Base-by-base conservation (phyloP, 2,888 invertebrate species). In the Drosophila meridiana region DNA sequence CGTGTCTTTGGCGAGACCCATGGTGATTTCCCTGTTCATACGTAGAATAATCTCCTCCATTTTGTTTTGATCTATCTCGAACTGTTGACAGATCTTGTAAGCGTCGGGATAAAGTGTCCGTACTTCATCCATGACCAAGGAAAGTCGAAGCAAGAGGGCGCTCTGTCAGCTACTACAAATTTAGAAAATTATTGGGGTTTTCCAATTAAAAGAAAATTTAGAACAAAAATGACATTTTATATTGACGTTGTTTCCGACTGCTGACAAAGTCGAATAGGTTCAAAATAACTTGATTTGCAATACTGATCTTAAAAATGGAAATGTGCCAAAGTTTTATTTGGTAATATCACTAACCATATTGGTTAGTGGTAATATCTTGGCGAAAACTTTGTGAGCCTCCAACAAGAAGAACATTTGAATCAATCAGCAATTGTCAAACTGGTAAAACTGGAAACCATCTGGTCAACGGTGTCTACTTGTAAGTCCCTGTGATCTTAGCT, bases 1-100 rank as follows among this genome's bases (percentile, higher is more conserved):
- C 9, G 96, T 96, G 34, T 95, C 95, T 90, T 95, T 96, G 14
- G 94, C 94, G 45, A 99, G 94, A 9, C 99, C 99, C 90, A 95
- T 95, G 42, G 96, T 93, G 69, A 98, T 94, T 90, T 97, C 97
- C 45, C 95, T 94, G 77, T 95, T 94, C 81, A 98, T 95, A 76
- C 95, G 94, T 62, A 94, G 94, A 95, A 96, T 96, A 69, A 98
- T 95, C 92, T 96, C 95, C 79, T 93, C 93, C 71, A 97, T 94
- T 88, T 96, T 95, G 69, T 96, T 96, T 90, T 97, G 96, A 71
- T 95, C 94, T 74, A 98, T 94, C 66, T 96, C 94, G 82, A 98
- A 94, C 81, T 96, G 50, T 9, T 62, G 52, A 13, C 78, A 73
- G 4, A 77, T 61, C 7, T 28, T 32, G 97, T 97, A 93, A 96